Conservation (phyloP, 2,113 vertebrate genomes). For the Toxotes chatareus region DNA sequence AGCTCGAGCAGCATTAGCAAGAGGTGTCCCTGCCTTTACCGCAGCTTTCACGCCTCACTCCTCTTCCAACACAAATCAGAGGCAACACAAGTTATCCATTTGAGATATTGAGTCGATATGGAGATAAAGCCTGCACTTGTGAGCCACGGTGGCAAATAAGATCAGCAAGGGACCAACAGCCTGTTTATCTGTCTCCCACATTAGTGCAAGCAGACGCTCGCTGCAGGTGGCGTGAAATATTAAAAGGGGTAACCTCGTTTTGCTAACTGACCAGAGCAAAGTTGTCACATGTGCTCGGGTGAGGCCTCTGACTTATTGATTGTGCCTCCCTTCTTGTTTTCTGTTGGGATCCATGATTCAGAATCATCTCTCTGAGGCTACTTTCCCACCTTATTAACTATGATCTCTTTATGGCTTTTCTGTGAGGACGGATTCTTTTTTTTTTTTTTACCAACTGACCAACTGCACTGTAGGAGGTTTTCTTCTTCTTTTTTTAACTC, state of each 20-base stretch:
- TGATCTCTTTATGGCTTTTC: not conserved
- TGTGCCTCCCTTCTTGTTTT: not conserved
- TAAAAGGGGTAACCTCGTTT: constrained; percentile 86
- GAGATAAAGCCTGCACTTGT: constrained; percentile 89
- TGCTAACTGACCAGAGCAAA: constrained; percentile 85
- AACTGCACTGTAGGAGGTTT: not conserved
- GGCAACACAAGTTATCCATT: constrained; percentile 91
- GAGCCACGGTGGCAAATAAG: constrained; percentile 84
- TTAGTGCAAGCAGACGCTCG: constrained; percentile 86
- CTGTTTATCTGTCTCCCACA: constrained; percentile 89
- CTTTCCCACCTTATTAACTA: constrained; percentile 9
- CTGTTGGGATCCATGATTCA: constrained; percentile 8
- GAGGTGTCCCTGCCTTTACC: constrained; percentile 76
- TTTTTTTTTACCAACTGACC: not conserved
- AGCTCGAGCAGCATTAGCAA: constrained; percentile 69
- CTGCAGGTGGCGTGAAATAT: constrained; percentile 92
- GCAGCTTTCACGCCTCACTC: constrained; percentile 89
- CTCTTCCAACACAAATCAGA: constrained; percentile 89
- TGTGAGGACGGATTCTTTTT: not conserved
- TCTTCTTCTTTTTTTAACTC: not conserved
- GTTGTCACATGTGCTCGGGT: constrained; percentile 33
- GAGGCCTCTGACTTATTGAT: constrained; percentile 37
- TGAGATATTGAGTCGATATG: constrained; percentile 90
- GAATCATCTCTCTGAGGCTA: constrained; percentile 7
- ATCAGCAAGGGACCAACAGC: constrained; percentile 84